phyloP scores from a whole-genome alignment of 64 coral and sea anemone genomes.

The Dendrophyllia cribrosa region DNA sequence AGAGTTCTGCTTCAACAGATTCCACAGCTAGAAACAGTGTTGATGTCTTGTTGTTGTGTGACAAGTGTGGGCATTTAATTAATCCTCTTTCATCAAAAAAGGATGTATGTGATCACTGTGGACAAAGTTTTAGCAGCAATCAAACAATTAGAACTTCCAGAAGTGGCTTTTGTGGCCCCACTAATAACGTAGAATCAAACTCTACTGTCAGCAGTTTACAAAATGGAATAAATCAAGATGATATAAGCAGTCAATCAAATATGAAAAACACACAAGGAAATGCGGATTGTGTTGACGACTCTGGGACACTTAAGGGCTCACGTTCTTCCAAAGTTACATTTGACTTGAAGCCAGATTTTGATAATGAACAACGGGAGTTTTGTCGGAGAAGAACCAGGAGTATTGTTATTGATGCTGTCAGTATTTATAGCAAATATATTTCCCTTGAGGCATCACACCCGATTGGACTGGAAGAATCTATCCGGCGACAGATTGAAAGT shows the following conservation, averaged over 20 bases:
- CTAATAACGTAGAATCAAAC: background rate
- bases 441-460: conserved; percentile 96
- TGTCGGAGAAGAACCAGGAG: conserved; percentile 87
- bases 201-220: background rate
- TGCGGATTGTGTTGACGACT: background rate
- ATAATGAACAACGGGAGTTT: conserved; percentile 80
- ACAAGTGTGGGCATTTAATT: conserved; percentile 52
- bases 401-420: conserved; percentile 97
- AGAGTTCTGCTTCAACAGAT: background rate
- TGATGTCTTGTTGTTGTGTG: conserved; percentile 59
- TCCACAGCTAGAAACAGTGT: conserved; percentile 20
- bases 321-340: conserved; percentile 75
- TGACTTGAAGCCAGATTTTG: conserved; percentile 93
- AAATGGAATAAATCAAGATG: background rate
- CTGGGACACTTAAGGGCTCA: background rate
- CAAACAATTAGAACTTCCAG: background rate
- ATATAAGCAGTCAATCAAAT: background rate
- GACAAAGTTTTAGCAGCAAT: background rate
- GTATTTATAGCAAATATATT: conserved; percentile 96
- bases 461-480: conserved; percentile 89
- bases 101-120: conserved; percentile 25
- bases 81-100: conserved; percentile 11
- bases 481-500: conserved; percentile 91
- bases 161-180: background rate
- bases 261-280: background rate